Percentiles rank a stretch among this genome's conserved stretches.
phyloP scores from a whole-genome alignment of 2,888 invertebrate species.

The Torymus auratus region DNA sequence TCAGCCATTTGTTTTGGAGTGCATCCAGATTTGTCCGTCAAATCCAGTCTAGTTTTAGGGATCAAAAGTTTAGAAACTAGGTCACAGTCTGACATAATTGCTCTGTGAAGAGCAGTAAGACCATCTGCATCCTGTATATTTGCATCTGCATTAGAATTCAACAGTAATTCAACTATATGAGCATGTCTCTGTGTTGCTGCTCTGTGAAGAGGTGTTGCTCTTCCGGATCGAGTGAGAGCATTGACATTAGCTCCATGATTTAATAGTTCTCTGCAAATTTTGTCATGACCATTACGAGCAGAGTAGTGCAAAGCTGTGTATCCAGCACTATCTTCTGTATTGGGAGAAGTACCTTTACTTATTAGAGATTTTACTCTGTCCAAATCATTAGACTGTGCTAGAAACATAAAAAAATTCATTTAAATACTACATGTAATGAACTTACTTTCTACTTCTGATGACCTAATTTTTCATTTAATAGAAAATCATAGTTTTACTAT shows the following conservation, averaged over 20 bases:
- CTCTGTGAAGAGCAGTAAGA: conserved; percentile 88
- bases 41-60: conserved; percentile 68
- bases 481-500: no score
- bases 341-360: conserved; percentile 79
- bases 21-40: conserved; percentile 42
- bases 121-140: conserved; percentile 86
- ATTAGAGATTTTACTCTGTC: conserved; percentile 82
- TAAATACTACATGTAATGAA: background rate
- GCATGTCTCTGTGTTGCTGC: conserved; percentile 85
- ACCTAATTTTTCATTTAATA: no score
- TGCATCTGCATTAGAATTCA: conserved; percentile 82
- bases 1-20: conserved; percentile 43
- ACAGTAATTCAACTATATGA: conserved; percentile 82
- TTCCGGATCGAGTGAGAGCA: conserved; percentile 85
- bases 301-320: conserved; percentile 95
- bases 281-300: conserved; percentile 86
- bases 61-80: conserved; percentile 83
- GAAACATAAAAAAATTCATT: conserved; percentile 33
- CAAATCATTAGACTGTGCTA: conserved; percentile 87
- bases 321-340: conserved; percentile 85
- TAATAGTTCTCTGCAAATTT: conserved; percentile 84
- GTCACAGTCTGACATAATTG: conserved; percentile 77
- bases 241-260: conserved; percentile 85
- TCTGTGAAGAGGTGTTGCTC: conserved; percentile 89
- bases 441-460: no score